Conservation (phyloP, 23 tunicate species). For the Styela clava region DNA sequence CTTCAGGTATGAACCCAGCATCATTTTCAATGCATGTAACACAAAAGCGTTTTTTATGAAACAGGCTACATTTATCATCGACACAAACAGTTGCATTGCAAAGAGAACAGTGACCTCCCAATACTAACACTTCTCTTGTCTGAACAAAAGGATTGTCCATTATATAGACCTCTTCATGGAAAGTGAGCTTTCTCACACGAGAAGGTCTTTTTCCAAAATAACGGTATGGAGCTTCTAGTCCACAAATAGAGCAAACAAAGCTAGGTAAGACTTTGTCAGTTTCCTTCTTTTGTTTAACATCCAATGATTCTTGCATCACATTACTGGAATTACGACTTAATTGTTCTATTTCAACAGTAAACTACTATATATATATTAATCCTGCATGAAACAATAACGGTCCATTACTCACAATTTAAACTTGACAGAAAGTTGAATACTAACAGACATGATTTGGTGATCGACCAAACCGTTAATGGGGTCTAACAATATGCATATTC, state of each 20-base stretch:
- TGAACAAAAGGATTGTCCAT: slow-evolving; percentile 23
- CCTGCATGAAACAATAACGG: too few relatives aligned
- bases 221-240: slow-evolving; percentile 8
- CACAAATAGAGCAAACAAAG: slow-evolving; percentile 7
- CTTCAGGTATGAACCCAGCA: not conserved
- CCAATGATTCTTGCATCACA: not conserved
- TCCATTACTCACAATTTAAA: too few relatives aligned
- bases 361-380: too few relatives aligned
- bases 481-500: too few relatives aligned
- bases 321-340: too few relatives aligned
- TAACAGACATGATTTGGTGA: too few relatives aligned
- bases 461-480: too few relatives aligned
- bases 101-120: slow-evolving; percentile 19
- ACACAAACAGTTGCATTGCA: slow-evolving; percentile 15
- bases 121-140: slow-evolving; percentile 3
- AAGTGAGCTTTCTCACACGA: not conserved
- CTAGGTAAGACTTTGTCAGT: not conserved
- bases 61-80: slow-evolving; percentile 17
- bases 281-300: not conserved
- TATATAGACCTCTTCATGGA: slow-evolving; percentile 13
- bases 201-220: slow-evolving; percentile 7
- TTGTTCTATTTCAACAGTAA: too few relatives aligned
- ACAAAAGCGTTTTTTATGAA: slow-evolving; percentile 8
- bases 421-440: too few relatives aligned
- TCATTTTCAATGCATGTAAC: slow-evolving; percentile 1